Base-by-base conservation (phyloP, 1,140 invertebrate genomes). In the Macrobrachium rosenbergii region DNA sequence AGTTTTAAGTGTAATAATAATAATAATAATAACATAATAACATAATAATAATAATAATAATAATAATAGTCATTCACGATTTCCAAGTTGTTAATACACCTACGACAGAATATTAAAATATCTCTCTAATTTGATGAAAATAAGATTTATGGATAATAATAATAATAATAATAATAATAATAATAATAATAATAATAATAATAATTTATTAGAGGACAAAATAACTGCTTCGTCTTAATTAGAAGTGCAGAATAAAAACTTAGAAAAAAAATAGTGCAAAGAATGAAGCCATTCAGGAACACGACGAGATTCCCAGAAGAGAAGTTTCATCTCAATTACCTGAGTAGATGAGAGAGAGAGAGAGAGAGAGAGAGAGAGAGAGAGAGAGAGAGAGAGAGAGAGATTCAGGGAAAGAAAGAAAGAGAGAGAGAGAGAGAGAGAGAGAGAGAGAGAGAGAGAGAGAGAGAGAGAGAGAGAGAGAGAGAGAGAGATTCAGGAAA, bases 121-220 rank as follows among this genome's bases (percentile, higher is more conserved):
- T 5, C 52, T 10, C 6, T 8, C 6, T 52, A 52, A 12, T 12
- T 10, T 52, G 12, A 52, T 52, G 6, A 52, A 10, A 52, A 8
- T 52, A 10, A 52, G 52, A 2, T 8, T 52, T 45, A 76, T 28
- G 0, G 10, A 45, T 76, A 76, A 8, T 45, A 76, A 76, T 45
- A 45, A 76, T 45, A 76, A 76, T 76, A 76, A 76, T 45, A 76
- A 76, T 76, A 76, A 76, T 76, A 76, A 76, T 76, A 76, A 76
- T 45, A 76, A 76, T 76, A 76, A 76, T 76, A 76, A 76, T 45
- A 76, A 76, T 76, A 76, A 76, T 45, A 76, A 76, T 76, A 76
- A 76, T 12, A 76, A 43, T 76, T 8, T 5, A 52, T 52, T 52
- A 8, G 7, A 52, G 52, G 12, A 52, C 12, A 8, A 12, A 2